These are phyloP conservation scores for Crematogaster levior DNA, from an alignment of 2,888 invertebrate species.

Conservation along the genomic window DNA sequence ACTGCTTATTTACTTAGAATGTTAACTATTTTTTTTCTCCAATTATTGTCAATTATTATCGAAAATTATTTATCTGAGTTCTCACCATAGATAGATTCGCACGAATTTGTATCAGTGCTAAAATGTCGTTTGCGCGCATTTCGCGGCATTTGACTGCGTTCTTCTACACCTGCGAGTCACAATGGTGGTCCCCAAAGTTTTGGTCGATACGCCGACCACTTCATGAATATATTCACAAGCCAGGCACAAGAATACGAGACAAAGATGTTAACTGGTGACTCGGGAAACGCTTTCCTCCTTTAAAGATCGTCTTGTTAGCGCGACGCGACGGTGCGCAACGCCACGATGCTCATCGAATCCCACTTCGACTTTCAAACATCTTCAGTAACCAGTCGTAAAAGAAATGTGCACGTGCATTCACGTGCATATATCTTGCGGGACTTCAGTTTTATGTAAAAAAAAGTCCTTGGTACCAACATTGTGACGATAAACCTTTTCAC, in stretches of 20 bases:
- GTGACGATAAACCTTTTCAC: slow-evolving; percentile 22
- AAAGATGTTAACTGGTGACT: slow-evolving; percentile 83
- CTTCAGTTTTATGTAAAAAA: slow-evolving; percentile 72
- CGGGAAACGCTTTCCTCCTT: slow-evolving; percentile 82
- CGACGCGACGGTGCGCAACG: slow-evolving; percentile 67
- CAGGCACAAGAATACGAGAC: slow-evolving; percentile 79
- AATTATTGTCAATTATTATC: not conserved
- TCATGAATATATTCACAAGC: slow-evolving; percentile 84
- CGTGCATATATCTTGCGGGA: slow-evolving; percentile 18
- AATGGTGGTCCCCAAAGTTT: slow-evolving; percentile 66
- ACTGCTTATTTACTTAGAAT: not conserved
- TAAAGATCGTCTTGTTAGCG: slow-evolving; percentile 82
- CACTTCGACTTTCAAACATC: slow-evolving; percentile 75
- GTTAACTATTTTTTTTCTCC: not conserved
- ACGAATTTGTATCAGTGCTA: not conserved
- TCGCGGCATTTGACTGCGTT: not conserved
- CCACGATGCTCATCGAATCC: slow-evolving; percentile 72
- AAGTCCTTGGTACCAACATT: slow-evolving; percentile 65
- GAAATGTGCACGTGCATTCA: slow-evolving; percentile 59
- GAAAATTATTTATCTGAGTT: not conserved
- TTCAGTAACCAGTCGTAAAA: slow-evolving; percentile 74
- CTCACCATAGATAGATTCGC: not conserved
- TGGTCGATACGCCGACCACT: slow-evolving; percentile 77
- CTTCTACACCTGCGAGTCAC: slow-evolving; percentile 52
- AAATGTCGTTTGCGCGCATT: not conserved